Evolutionary conservation across 2,113 vertebrate species (phyloP).

Genomic region (Pristiophorus japonicus): DNA sequence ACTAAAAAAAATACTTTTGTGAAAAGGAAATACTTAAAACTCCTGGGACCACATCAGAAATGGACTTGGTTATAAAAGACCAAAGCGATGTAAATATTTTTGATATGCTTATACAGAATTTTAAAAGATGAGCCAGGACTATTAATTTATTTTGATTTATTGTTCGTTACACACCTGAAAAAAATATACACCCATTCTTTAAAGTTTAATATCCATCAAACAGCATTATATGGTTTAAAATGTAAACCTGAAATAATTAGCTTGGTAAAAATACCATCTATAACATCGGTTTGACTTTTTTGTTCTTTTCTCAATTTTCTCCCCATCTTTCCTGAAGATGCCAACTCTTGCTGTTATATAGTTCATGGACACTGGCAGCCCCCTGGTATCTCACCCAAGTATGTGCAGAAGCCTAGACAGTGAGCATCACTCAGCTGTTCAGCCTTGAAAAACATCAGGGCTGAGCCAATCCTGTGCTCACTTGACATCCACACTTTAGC

Average conservation of each 20-base stretch:
- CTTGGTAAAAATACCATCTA: neutral
- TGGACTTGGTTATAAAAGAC: neutral
- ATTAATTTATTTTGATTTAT: neutral
- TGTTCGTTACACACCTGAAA: neutral
- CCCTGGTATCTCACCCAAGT: neutral
- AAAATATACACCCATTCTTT: neutral
- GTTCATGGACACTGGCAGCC: neutral
- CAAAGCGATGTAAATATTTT: neutral
- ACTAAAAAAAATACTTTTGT: neutral
- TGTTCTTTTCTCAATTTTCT: neutral
- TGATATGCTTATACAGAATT: neutral
- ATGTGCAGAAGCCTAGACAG: neutral
- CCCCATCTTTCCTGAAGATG: neutral
- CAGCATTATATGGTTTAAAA: neutral
- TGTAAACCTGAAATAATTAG: neutral
- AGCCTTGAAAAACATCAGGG: neutral
- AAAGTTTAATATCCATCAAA: neutral
- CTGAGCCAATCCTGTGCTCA: neutral
- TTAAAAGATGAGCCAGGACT: neutral
- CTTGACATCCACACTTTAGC: neutral
- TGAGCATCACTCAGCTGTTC: neutral
- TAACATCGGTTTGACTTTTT: neutral
- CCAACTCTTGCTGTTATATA: neutral
- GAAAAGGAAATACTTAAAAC: neutral
- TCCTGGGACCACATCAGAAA: neutral